Base-by-base conservation (phyloP, 1,140 invertebrate genomes). In the Aphelinus atriplicis region DNA sequence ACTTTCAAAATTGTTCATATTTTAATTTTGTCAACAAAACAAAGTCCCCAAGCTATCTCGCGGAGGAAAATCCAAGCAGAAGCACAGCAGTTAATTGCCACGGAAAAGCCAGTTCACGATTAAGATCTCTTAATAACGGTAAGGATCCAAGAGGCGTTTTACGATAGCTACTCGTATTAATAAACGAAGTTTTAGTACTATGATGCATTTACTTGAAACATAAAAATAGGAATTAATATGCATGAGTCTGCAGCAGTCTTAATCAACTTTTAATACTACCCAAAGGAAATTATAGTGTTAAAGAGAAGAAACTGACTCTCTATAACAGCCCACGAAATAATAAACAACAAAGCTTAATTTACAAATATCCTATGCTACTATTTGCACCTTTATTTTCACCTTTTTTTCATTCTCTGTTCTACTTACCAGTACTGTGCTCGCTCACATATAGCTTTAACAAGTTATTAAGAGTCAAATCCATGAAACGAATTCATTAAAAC, bases 141-240 rank as follows among this genome's bases (percentile, higher is more conserved):
- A 57, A 26, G 10, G 68, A 45, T 71, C n/a, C 61, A 55, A 42
- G 43, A 26, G 53, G 55, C 47, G 46, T 61, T 76, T 76, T 76
- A 76, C 55, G 69, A 72, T 63, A 64, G 75, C 53, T 56, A 65
- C 60, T 76, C 69, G 53, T 76, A 76, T 66, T 76, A 76, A 76
- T 76, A 76, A 76, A 76, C 69, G 62, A 76, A 76, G 55, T 75
- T 75, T 64, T 65, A 70, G 61, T 50, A 10, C 48, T 42, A 53
- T 47, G 71, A 64, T 67, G 63, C 75, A 67, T 71, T 76, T 71
- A 76, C 67, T 45, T 6, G 26, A 47, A 46, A 48, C 43, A 57
- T 71, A 71, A 71, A 67, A 70, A 70, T 63, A 45, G 63, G 62
- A 71, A 76, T 71, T 76, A 76, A 71, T 65, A 76, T 76, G 69